phyloP scores from a whole-genome alignment of 2,888 invertebrate species.

The Ennomos quercinarius region DNA sequence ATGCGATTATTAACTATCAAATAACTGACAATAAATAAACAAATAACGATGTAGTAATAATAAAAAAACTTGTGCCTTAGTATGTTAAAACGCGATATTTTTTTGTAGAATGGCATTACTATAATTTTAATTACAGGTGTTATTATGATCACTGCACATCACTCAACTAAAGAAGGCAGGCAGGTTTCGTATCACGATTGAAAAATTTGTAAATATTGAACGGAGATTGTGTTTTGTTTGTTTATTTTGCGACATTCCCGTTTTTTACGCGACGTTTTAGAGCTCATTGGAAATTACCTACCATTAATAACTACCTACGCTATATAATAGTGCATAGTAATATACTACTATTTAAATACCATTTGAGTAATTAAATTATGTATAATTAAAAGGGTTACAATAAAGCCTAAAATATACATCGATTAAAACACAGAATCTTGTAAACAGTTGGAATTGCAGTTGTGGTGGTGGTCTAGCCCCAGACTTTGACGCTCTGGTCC shows the following conservation, averaged over 20 bases:
- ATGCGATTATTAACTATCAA: slow-evolving; percentile 5
- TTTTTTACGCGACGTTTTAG: too few species aligned
- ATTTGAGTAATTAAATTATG: slow-evolving; percentile 11
- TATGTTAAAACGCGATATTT: slow-evolving; percentile 7
- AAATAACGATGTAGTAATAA: slow-evolving; percentile 10
- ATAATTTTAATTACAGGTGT: background rate
- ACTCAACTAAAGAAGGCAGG: background rate
- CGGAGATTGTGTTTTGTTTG: slow-evolving; percentile 11
- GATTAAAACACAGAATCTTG: background rate
- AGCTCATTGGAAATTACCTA: too few species aligned
- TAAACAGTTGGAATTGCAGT: slow-evolving; percentile 5
- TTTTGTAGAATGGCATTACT: slow-evolving; percentile 12
- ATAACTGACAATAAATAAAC: slow-evolving; percentile 7
- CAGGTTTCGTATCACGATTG: slow-evolving; percentile 2
- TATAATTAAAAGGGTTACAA: slow-evolving; percentile 12
- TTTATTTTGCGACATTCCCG: slow-evolving; percentile 3
- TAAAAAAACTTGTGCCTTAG: slow-evolving; percentile 9
- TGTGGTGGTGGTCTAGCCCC: slow-evolving; percentile 87
- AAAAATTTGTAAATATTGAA: slow-evolving; percentile 35
- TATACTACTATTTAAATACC: too few species aligned
- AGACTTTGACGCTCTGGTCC: slow-evolving; percentile 94
- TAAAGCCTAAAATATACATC: slow-evolving; percentile 4
- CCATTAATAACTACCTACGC: too few species aligned
- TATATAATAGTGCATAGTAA: too few species aligned
- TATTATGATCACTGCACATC: background rate